Base-by-base conservation (phyloP, 2,113 vertebrate species). In the Sylvilagus bachmani region DNA sequence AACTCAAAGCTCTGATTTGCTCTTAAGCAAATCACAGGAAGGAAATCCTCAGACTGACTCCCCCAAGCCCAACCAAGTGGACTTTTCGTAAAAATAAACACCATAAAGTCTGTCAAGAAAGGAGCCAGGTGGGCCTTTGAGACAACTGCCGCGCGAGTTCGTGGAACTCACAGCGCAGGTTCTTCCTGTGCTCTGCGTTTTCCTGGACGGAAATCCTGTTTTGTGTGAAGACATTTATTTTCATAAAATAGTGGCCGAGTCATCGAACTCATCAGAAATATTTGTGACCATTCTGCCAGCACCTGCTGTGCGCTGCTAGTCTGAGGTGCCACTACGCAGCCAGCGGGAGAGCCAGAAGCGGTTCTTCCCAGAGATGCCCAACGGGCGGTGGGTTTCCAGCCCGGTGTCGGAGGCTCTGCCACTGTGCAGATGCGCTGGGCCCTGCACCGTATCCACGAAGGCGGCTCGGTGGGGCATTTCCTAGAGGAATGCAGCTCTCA, bases 21-120 rank as follows among this genome's bases (percentile, higher is more conserved):
- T 44, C 81, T 93, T 90, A 91, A 89, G 49, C 94, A 93, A 91
- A 78, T 91, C 89, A 87, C 0, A 0, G 4, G 14, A 53, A 90
- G 8, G 33, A 85, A 64, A 27, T 19, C 49, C 27, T 86, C 36
- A 58, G 33, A 2, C 11, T 83, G 66, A 53, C 27, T 94, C 86
- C 38, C 66, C 66, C 49, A 71, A 19, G 84, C 82, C n/a, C 36
- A 66, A 66, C 17, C 89, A 78, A 62, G 5, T 55, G 12, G 25
- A 33, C 31, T 33, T 92, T 80, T n/a, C 69, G 85, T 89, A 24
- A 53, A 27, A 1, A 11, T 25, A 55, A 24, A 5, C 10, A 21
- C 25, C 8, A 5, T 0, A 1, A 14, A 61, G 9, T 77, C n/a
- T 75, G 36, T 51, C 25, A 66, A 71, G 25, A 74, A 31, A 27